Conservation (phyloP, 2,113 vertebrate genomes). For the Pantherophis guttatus region DNA sequence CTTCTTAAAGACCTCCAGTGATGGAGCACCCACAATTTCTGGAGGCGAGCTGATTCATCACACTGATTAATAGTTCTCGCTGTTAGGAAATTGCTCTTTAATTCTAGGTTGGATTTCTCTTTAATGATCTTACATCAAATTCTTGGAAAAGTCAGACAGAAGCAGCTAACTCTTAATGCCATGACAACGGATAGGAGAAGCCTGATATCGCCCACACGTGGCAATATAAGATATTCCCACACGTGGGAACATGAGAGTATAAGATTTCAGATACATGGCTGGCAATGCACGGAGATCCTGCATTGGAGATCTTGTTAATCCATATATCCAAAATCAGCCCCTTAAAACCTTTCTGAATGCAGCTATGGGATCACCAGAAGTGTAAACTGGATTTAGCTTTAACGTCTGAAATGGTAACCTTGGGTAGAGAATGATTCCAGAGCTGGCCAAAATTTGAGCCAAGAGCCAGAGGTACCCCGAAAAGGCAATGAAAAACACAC, state of each 20-base stretch:
- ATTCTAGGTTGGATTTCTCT: background rate
- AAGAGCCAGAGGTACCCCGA: constrained; percentile 33
- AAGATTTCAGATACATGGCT: constrained; percentile 24
- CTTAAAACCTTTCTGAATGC: background rate
- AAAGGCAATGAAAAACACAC: background rate
- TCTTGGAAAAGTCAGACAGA: constrained; percentile 63
- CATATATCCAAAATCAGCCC: constrained; percentile 25
- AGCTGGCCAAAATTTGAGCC: constrained; percentile 30
- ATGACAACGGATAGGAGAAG: background rate
- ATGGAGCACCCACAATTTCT: too few species aligned
- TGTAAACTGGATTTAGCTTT: background rate
- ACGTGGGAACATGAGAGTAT: background rate
- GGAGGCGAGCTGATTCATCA: background rate
- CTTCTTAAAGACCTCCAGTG: too few species aligned
- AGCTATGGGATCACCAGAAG: background rate
- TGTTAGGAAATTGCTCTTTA: background rate
- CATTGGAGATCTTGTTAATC: background rate
- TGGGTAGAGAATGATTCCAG: constrained; percentile 23
- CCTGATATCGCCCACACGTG: background rate
- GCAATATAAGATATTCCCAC: background rate
- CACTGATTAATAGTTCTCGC: background rate
- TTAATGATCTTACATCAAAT: background rate
- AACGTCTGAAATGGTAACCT: background rate
- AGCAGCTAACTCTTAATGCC: constrained; percentile 71
- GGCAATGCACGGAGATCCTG: background rate